phyloP scores from a whole-genome alignment of 2,797 vertebrate genomes.

The Holocentrus rufus region DNA sequence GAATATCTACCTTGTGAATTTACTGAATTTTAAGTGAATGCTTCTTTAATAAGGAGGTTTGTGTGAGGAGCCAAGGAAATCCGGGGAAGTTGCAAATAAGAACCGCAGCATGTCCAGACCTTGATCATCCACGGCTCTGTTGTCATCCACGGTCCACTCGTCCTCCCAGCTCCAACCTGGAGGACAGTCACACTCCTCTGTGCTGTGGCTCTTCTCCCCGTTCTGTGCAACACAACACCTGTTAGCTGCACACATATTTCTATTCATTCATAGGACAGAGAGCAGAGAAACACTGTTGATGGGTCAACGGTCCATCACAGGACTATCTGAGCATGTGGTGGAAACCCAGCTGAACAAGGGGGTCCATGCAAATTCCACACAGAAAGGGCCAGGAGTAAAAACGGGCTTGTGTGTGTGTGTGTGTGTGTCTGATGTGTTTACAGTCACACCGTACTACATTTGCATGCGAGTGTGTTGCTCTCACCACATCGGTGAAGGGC shows the following conservation, averaged over 20 bases:
- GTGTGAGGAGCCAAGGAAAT: no score
- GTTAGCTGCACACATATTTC: neutral
- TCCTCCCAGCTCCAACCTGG: constrained; percentile 92
- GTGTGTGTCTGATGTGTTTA: constrained; percentile 3
- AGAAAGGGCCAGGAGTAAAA: neutral
- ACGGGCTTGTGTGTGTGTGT: neutral
- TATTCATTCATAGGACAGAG: neutral
- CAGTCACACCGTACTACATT: constrained; percentile 11
- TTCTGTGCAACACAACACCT: constrained; percentile 81
- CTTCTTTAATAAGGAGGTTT: no score
- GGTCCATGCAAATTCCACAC: no score
- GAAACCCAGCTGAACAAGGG: no score
- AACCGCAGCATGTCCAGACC: constrained; percentile 78
- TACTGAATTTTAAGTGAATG: no score
- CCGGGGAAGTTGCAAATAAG: no score
- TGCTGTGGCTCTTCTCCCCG: constrained; percentile 88
- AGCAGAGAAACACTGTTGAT: no score
- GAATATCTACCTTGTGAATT: no score
- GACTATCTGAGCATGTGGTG: no score
- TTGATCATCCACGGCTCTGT: constrained; percentile 95
- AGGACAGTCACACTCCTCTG: constrained; percentile 88
- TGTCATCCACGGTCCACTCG: constrained; percentile 91
- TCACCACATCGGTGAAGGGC: constrained; percentile 92
- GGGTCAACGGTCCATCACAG: no score
- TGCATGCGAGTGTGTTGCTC: constrained; percentile 50